A percentile compares a stretch with the other conserved stretches of the same genome.
These are phyloP conservation scores for Euclidia mi DNA, from an alignment of 2,888 invertebrate genomes.

Conservation along the genomic window DNA sequence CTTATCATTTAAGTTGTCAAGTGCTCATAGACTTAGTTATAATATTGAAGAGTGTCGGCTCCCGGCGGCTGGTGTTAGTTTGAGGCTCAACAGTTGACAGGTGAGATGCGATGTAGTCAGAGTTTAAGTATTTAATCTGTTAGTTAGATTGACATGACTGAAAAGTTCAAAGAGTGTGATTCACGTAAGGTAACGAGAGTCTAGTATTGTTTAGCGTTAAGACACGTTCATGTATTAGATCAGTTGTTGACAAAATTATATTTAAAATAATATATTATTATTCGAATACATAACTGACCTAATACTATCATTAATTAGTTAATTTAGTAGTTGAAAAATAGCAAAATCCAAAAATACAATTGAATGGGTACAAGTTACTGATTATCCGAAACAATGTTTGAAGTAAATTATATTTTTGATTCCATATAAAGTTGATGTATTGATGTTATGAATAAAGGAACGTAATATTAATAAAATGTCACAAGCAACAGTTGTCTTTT, in stretches of 20 bases:
- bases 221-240: slow-evolving; percentile 51
- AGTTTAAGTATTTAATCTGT: slow-evolving; percentile 52
- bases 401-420: slow-evolving; percentile 60
- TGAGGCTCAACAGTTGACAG: slow-evolving; percentile 47
- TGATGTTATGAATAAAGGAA: slow-evolving; percentile 57
- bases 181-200: slow-evolving; percentile 51
- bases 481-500: slow-evolving; percentile 22
- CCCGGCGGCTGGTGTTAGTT: slow-evolving; percentile 6
- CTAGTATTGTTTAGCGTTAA: slow-evolving; percentile 63
- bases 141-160: slow-evolving; percentile 66
- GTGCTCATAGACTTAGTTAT: slow-evolving; percentile 13
- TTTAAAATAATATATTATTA: slow-evolving; percentile 18
- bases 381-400: slow-evolving; percentile 36
- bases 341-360: slow-evolving; percentile 34
- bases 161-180: slow-evolving; percentile 79
- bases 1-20: slow-evolving; percentile 7
- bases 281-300: slow-evolving; percentile 31
- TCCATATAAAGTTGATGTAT: slow-evolving; percentile 52
- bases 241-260: slow-evolving; percentile 38
- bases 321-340: slow-evolving; percentile 25
- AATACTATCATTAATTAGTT: slow-evolving; percentile 26
- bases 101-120: slow-evolving; percentile 54
- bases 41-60: neutral
- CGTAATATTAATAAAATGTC: slow-evolving; percentile 59
- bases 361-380: slow-evolving; percentile 54